Conservation (phyloP, 2,888 invertebrate species). For the Melanargia galathea region DNA sequence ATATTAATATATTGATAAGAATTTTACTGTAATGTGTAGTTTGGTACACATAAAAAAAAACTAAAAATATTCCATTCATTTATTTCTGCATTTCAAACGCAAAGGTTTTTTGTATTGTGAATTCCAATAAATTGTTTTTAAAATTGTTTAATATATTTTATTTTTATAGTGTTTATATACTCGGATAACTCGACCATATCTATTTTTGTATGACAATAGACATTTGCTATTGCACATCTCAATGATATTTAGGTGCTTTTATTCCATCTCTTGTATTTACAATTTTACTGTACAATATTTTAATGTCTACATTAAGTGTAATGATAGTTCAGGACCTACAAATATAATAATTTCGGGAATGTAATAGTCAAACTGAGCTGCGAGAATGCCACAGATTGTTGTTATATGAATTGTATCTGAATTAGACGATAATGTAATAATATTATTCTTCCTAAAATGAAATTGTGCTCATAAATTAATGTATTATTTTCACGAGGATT, state of each 20-base stretch:
- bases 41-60: slow-evolving; percentile 61
- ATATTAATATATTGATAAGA: slow-evolving; percentile 77
- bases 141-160: slow-evolving; percentile 59
- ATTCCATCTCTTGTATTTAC: slow-evolving; percentile 34
- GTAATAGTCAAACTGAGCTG: slow-evolving; percentile 46
- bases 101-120: slow-evolving; percentile 40
- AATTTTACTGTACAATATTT: slow-evolving; percentile 35
- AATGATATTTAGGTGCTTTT: slow-evolving; percentile 40
- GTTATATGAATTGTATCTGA: slow-evolving; percentile 52
- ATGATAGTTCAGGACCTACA: slow-evolving; percentile 34
- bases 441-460: slow-evolving; percentile 68
- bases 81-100: slow-evolving; percentile 42
- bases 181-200: slow-evolving; percentile 42
- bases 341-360: slow-evolving; percentile 21
- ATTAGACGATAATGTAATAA: slow-evolving; percentile 49
- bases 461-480: slow-evolving; percentile 78
- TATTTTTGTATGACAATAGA: slow-evolving; percentile 43
- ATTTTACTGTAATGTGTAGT: slow-evolving; percentile 70
- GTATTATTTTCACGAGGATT: slow-evolving; percentile 71
- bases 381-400: slow-evolving; percentile 57
- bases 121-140: slow-evolving; percentile 62
- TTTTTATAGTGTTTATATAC: slow-evolving; percentile 52
- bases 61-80: slow-evolving; percentile 56
- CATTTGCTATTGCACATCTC: slow-evolving; percentile 37
- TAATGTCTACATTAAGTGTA: slow-evolving; percentile 31